phyloP scores from a whole-genome alignment of 2,113 vertebrate species.

The Mola mola region DNA sequence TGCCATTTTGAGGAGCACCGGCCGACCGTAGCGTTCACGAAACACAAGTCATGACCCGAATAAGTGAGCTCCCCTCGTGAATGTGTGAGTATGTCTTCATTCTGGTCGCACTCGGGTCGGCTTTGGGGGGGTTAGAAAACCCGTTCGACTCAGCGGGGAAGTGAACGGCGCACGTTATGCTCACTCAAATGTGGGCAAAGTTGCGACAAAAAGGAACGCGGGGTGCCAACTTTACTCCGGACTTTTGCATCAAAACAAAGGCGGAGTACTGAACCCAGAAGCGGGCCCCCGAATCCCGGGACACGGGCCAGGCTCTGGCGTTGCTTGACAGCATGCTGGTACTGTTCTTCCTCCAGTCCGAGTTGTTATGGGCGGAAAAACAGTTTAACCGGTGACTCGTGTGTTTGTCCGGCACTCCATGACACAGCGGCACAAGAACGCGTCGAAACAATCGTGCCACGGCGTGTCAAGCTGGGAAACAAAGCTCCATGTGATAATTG shows the following conservation, averaged over 20 bases:
- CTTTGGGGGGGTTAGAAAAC: neutral
- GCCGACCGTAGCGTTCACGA: conserved; percentile 43
- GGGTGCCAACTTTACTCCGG: conserved; percentile 46
- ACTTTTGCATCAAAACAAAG: conserved; percentile 48
- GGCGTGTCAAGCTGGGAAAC: too few species aligned
- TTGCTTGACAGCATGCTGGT: conserved; percentile 55
- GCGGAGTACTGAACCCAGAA: conserved; percentile 19
- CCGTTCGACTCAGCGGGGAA: neutral
- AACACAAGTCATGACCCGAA: conserved; percentile 57
- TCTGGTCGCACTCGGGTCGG: neutral
- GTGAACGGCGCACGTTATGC: conserved; percentile 7
- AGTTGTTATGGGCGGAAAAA: conserved; percentile 5
- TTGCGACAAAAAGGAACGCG: conserved; percentile 19
- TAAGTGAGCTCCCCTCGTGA: neutral
- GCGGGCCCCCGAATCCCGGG: conserved; percentile 53
- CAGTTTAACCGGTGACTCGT: conserved; percentile 28
- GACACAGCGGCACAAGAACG: too few species aligned
- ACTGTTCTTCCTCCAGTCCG: conserved; percentile 25
- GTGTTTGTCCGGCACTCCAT: conserved; percentile 14
- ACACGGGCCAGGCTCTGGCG: conserved; percentile 48
- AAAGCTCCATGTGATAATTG: too few species aligned
- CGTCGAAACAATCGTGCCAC: too few species aligned
- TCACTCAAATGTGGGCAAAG: conserved; percentile 7
- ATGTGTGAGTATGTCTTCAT: conserved; percentile 35
- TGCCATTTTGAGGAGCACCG: conserved; percentile 82